Evolutionary conservation across 2,113 vertebrate genomes (phyloP).

Genomic region (Barbus barbus): DNA sequence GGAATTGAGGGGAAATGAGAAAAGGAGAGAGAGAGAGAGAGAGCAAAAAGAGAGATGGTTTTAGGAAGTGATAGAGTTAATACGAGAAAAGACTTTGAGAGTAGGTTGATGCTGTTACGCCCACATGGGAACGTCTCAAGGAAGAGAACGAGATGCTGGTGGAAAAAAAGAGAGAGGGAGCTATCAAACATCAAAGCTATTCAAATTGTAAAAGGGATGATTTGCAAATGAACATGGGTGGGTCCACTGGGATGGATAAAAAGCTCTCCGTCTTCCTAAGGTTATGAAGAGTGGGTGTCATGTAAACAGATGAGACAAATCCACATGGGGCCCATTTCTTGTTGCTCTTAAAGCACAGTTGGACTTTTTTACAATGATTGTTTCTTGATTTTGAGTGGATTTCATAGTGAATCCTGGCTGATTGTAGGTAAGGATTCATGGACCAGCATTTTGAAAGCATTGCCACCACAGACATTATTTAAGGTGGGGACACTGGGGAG

Average conservation of each 20-base stretch:
- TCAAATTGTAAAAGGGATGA: slow-evolving; percentile 62
- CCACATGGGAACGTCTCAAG: slow-evolving; percentile 68
- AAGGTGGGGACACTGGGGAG: not conserved
- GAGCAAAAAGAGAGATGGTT: slow-evolving; percentile 51
- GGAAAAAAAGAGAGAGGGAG: slow-evolving; percentile 65
- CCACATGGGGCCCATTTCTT: not conserved
- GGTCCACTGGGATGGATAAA: slow-evolving; percentile 28
- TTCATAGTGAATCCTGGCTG: not conserved
- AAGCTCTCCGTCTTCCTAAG: slow-evolving; percentile 42
- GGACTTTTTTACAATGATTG: not conserved
- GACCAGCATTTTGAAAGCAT: not conserved
- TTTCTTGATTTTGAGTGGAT: not conserved
- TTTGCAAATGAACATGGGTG: slow-evolving; percentile 45
- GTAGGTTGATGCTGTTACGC: slow-evolving; percentile 62
- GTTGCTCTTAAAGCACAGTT: not conserved
- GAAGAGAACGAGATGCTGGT: slow-evolving; percentile 74
- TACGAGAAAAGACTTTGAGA: slow-evolving; percentile 39
- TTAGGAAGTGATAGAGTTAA: slow-evolving; percentile 43
- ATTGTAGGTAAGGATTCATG: not conserved
- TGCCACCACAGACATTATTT: too few species aligned
- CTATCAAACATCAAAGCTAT: slow-evolving; percentile 73
- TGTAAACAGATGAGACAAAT: slow-evolving; percentile 47
- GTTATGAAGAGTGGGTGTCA: slow-evolving; percentile 38
- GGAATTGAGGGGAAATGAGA: slow-evolving; percentile 31
- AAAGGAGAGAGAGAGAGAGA: slow-evolving; percentile 1